Conservation (phyloP, 2,888 invertebrate species). For the Polymixis flavicincta region DNA sequence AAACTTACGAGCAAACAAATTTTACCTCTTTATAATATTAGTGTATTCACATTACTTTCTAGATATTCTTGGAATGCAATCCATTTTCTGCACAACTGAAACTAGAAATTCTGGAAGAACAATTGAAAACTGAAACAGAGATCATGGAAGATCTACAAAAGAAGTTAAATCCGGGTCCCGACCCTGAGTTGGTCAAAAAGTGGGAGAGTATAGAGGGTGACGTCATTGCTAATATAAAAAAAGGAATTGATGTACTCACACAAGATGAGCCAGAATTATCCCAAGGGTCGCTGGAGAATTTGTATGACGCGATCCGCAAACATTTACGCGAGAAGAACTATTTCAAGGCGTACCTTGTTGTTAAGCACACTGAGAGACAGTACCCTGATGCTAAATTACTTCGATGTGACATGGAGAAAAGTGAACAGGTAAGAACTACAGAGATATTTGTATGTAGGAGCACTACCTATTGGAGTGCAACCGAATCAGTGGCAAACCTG, state of each 20-base stretch:
- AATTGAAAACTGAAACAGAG: constrained; percentile 91
- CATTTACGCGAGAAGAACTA: constrained; percentile 87
- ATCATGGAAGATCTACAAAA: constrained; percentile 92
- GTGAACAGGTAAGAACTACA: constrained; percentile 82
- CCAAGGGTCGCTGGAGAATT: constrained; percentile 84
- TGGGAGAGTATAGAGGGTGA: constrained; percentile 90
- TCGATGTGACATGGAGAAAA: constrained; percentile 86
- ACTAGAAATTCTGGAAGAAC: constrained; percentile 90
- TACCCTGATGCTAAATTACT: constrained; percentile 87
- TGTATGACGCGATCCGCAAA: constrained; percentile 84
- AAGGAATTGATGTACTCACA: constrained; percentile 85
- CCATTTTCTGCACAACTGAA: constrained; percentile 95
- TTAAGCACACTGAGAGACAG: constrained; percentile 86
- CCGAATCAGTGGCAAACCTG: background rate
- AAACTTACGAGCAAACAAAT: too few relatives aligned
- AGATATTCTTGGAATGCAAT: constrained; percentile 95
- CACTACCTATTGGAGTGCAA: background rate
- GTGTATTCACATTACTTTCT: constrained; percentile 42
- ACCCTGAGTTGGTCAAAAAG: constrained; percentile 84
- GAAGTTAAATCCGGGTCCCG: constrained; percentile 84
- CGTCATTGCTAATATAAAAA: constrained; percentile 86
- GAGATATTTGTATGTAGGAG: background rate
- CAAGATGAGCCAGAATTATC: constrained; percentile 87
- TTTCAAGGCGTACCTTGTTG: constrained; percentile 88
- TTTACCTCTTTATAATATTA: too few relatives aligned